Evolutionary conservation across 2,113 vertebrate species (phyloP), one percentile per base, ranked within the genome.

Genomic region (Uropsilus gracilis): DNA sequence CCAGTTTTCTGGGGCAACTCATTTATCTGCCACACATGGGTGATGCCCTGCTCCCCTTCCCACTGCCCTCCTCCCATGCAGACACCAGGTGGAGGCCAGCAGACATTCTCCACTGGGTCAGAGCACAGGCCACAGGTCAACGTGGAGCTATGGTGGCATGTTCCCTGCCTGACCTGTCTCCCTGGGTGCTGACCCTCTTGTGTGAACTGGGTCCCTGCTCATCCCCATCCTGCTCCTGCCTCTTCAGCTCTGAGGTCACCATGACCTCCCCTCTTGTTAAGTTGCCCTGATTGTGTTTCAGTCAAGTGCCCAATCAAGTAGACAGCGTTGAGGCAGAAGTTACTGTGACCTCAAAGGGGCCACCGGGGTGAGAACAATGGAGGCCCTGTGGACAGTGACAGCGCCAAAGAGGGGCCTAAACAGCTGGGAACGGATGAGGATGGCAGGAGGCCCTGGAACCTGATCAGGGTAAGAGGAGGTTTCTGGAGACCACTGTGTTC

Each of bases 381-480:
- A 22, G 9, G 64, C 20, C 28, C 5, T 10, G 34, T 26, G 63
- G 34, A 30, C 1, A 5, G 24, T 8, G 22, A 55, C 6, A 46
- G 44, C 26, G 18, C 44, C 11, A 53, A 34, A 42, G n/a, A 57
- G 11, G 6, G 39, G 50, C 34, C 42, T 20, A 20, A 28, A 46
- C 12, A 17, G 18, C 34, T 48, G 16, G 68, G 71, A 18, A 9
- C 53, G 28, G 18, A 8, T 0, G 28, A 72, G 59, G 16, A 28
- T 6, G 11, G 8, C 9, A 20, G 24, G n/a, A 4, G 4, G 4
- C 28, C 32, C 28, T 4, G 37, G 63, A 42, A 34, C 37, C 18
- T 48, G 0, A 3, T 18, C 1, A 22, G 0, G 6, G 46, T 42
- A n/a, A 64, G 6, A 50, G 37, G 24, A n/a, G n/a, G n/a, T n/a